Percentiles rank a stretch among this genome's conserved stretches.
phyloP scores from a whole-genome alignment of 2,113 vertebrate genomes.

The Todiramphus saurophagus region DNA sequence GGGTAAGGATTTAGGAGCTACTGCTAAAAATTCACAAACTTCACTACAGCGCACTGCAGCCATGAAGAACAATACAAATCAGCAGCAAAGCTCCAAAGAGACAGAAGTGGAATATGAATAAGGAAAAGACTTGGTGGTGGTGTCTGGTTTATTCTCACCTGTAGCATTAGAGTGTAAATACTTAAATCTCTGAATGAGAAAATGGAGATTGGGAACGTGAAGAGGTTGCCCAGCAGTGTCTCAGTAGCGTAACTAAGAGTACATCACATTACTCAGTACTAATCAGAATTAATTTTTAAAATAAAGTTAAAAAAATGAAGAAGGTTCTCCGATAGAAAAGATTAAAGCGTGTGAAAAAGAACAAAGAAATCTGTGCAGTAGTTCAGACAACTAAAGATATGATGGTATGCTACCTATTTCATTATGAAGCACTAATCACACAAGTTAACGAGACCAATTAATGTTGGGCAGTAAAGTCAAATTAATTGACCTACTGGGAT shows the following conservation, averaged over 20 bases:
- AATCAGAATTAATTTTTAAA: not conserved
- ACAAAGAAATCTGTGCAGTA: not conserved
- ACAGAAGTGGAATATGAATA: slow-evolving; percentile 33
- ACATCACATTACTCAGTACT: not conserved
- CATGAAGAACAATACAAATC: slow-evolving; percentile 25
- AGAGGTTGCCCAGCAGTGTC: not conserved
- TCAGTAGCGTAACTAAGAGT: not conserved
- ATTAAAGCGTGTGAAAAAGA: not conserved
- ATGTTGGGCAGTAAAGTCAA: not conserved
- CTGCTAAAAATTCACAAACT: slow-evolving; percentile 11
- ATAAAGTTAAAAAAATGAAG: not conserved
- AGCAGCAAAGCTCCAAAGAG: not conserved
- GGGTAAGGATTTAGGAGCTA: not conserved
- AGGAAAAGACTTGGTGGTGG: not conserved
- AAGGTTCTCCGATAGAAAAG: not conserved
- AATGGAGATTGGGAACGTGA: not conserved
- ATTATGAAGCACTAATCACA: not conserved
- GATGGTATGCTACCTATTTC: not conserved
- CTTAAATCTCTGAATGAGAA: not conserved
- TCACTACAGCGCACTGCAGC: not conserved
- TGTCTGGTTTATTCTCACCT: not conserved
- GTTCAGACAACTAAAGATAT: not conserved
- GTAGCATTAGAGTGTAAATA: not conserved
- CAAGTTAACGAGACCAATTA: not conserved
- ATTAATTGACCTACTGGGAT: not conserved